Conservation (phyloP, 92 coral and sea anemone genomes). For the Pocillopora meandrina region DNA sequence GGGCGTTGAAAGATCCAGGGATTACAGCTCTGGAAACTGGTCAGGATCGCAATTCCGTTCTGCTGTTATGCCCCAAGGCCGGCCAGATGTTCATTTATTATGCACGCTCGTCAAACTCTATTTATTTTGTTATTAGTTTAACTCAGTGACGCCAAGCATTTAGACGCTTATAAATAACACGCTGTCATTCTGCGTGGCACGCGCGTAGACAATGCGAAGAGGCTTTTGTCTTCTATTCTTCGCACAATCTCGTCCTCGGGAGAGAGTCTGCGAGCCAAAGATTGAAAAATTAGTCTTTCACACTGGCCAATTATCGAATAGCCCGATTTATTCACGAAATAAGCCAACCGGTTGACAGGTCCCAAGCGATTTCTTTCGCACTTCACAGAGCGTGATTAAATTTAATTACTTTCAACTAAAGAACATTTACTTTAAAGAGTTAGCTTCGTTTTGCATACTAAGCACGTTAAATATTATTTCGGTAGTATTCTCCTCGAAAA, state of each 20-base stretch:
- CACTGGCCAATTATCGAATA: constrained; percentile 22
- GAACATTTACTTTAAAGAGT: constrained; percentile 18
- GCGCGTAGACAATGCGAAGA: constrained; percentile 49
- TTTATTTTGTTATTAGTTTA: constrained; percentile 78
- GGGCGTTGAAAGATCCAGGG: constrained; percentile 36
- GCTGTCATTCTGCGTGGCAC: constrained; percentile 53
- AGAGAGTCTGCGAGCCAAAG: constrained; percentile 25
- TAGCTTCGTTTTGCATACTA: constrained; percentile 43
- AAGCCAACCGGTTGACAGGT: constrained; percentile 14
- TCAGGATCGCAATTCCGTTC: constrained; percentile 9
- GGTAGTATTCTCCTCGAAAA: constrained; percentile 1
- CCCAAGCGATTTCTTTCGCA: constrained; percentile 29
- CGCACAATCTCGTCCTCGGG: constrained; percentile 3
- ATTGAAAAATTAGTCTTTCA: constrained; percentile 12
- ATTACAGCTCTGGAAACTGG: constrained; percentile 22
- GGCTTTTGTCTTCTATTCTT: constrained; percentile 30
- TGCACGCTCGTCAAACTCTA: constrained; percentile 72
- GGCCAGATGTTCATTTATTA: constrained; percentile 66
- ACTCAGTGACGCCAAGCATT: constrained; percentile 72
- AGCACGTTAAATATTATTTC: constrained; percentile 5
- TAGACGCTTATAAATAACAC: constrained; percentile 49
- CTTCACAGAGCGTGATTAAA: constrained; percentile 45
- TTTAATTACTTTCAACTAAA: constrained; percentile 48
- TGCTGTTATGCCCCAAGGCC: constrained; percentile 49
- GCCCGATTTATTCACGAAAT: constrained; percentile 19